A percentile compares a stretch with the other conserved stretches of the same genome.
These are phyloP conservation scores for Phoxinus phoxinus DNA, from an alignment of 2,113 vertebrate species.

Conservation along the genomic window DNA sequence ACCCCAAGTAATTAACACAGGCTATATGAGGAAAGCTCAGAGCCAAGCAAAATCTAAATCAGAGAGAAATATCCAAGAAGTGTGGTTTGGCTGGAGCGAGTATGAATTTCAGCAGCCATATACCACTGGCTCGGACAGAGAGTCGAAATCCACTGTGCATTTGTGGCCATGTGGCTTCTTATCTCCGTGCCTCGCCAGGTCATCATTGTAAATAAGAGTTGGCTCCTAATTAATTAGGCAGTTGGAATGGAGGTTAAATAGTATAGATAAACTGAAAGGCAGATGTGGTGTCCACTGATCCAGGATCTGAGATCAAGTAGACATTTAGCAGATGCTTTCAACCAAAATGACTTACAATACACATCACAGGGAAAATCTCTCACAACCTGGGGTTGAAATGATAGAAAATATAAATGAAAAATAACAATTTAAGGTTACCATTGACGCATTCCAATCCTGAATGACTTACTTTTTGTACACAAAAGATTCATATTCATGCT, in stretches of 20 bases:
- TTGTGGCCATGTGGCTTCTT: conserved; percentile 33
- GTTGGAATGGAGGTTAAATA: conserved; percentile 28
- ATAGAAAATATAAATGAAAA: background rate
- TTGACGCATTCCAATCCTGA: background rate
- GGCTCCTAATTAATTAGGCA: conserved; percentile 30
- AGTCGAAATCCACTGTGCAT: conserved; percentile 33
- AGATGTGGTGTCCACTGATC: conserved; percentile 8
- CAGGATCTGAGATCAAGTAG: background rate
- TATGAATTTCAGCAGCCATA: conserved; percentile 61
- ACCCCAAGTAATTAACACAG: conserved; percentile 48
- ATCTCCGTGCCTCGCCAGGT: conserved; percentile 3
- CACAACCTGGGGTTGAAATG: background rate
- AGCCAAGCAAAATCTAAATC: conserved; percentile 61
- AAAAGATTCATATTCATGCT: conserved; percentile 3
- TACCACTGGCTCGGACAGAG: conserved; percentile 55
- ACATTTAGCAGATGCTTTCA: conserved; percentile 22
- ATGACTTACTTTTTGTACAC: background rate
- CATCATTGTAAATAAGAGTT: conserved; percentile 37
- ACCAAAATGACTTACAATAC: background rate
- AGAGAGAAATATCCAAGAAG: conserved; percentile 55
- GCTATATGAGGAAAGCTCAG: conserved; percentile 51
- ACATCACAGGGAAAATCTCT: background rate
- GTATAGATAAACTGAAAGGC: conserved; percentile 10
- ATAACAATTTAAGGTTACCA: background rate
- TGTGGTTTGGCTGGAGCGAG: conserved; percentile 49